These are phyloP conservation scores for Nemurella pictetii DNA, from an alignment of 2,888 invertebrate genomes.

Conservation along the genomic window DNA sequence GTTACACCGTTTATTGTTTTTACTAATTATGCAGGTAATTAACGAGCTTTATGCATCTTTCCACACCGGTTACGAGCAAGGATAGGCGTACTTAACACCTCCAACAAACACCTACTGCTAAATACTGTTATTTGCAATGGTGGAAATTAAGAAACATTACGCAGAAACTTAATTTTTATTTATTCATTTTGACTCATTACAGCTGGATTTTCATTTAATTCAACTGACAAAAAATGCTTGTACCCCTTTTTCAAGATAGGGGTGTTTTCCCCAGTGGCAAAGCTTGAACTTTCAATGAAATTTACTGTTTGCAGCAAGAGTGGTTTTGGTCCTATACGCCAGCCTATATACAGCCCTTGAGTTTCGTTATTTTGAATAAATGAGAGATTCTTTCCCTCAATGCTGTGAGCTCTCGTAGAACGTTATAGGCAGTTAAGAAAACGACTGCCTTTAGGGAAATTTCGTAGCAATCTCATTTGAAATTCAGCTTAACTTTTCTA, in stretches of 20 bases:
- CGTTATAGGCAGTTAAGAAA: constrained; percentile 18
- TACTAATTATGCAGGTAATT: neutral
- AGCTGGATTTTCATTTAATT: no score
- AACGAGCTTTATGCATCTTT: neutral
- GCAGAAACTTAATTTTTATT: neutral
- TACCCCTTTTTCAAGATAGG: neutral
- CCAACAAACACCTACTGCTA: neutral
- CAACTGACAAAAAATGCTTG: no score
- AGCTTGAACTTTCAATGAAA: neutral
- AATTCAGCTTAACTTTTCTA: constrained; percentile 27
- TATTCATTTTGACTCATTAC: neutral
- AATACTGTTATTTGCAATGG: neutral
- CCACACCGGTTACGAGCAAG: neutral
- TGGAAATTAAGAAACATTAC: neutral
- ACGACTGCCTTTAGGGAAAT: constrained; percentile 26
- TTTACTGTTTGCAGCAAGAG: constrained; percentile 5
- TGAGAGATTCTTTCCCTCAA: constrained; percentile 34
- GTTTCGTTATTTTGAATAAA: constrained; percentile 40
- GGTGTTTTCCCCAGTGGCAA: neutral
- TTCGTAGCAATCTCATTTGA: constrained; percentile 30
- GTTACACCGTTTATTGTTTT: neutral
- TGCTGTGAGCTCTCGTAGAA: neutral
- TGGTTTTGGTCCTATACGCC: neutral
- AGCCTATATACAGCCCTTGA: constrained; percentile 6
- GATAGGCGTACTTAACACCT: neutral